Percentiles rank a stretch among this genome's conserved stretches.
These are phyloP conservation scores for Drosophila incognita DNA, from an alignment of 2,888 invertebrate genomes.

Conservation along the genomic window DNA sequence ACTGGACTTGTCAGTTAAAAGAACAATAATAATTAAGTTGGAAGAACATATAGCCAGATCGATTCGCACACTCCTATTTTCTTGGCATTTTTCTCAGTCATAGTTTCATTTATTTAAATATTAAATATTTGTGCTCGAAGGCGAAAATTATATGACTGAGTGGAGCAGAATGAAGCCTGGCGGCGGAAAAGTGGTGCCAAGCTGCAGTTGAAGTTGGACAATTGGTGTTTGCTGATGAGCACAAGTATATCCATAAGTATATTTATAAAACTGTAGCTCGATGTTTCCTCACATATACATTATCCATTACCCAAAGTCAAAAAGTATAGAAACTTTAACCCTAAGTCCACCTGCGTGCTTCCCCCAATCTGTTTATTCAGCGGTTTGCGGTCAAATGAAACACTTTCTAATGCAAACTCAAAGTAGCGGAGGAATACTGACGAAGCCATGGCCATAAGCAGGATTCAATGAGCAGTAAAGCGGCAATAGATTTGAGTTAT, in stretches of 20 bases:
- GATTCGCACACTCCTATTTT: neutral
- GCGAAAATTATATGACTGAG: neutral
- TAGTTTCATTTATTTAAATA: neutral
- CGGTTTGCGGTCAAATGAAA: slow-evolving; percentile 47
- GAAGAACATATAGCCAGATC: neutral
- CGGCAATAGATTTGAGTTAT: slow-evolving; percentile 82
- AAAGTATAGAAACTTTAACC: neutral
- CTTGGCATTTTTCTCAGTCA: neutral
- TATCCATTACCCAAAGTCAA: neutral
- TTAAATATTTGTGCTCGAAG: neutral
- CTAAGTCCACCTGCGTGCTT: neutral
- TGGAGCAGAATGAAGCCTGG: neutral
- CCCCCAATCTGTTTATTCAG: slow-evolving; percentile 21
- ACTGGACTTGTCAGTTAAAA: neutral
- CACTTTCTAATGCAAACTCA: slow-evolving; percentile 40
- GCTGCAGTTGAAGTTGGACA: neutral
- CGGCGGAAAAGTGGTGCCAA: too few species aligned
- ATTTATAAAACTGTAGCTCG: neutral
- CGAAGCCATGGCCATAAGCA: slow-evolving; percentile 58
- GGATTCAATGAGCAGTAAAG: slow-evolving; percentile 78
- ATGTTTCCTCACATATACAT: neutral
- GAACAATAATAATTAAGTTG: neutral
- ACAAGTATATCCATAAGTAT: neutral
- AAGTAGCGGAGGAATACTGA: slow-evolving; percentile 34
- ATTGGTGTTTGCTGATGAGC: neutral